Conservation (phyloP, 2,888 invertebrate genomes). For the Aporophyla nigra region DNA sequence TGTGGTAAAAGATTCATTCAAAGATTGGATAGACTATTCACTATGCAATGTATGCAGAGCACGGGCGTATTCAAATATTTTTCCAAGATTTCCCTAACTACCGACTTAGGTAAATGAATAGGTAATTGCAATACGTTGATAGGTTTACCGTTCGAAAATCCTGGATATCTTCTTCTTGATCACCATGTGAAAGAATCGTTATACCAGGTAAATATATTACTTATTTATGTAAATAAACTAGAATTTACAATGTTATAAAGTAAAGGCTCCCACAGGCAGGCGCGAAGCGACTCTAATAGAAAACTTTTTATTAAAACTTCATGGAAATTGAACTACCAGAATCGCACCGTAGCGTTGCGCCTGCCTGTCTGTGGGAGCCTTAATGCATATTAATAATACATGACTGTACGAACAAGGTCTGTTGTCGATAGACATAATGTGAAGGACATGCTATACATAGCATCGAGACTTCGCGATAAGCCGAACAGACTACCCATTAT, state of each 20-base stretch:
- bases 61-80: background rate
- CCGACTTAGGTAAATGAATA: background rate
- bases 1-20: background rate
- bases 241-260: background rate
- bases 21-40: background rate
- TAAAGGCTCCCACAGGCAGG: too few relatives aligned
- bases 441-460: constrained; percentile 47
- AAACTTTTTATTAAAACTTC: too few relatives aligned
- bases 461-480: constrained; percentile 39
- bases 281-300: too few relatives aligned
- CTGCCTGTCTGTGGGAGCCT: too few relatives aligned
- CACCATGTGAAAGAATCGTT: background rate
- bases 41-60: background rate
- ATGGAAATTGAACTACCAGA: too few relatives aligned
- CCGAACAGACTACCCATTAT: constrained; percentile 37
- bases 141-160: too few relatives aligned
- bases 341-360: too few relatives aligned
- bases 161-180: too few relatives aligned
- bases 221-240: background rate
- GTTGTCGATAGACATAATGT: constrained; percentile 27
- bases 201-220: background rate
- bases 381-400: constrained; percentile 20
- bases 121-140: background rate
- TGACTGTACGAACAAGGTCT: constrained; percentile 24
- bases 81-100: background rate